Evolutionary conservation across 2,113 vertebrate species (phyloP), one percentile per base, ranked within the genome.

Genomic region (Carassius carassius): DNA sequence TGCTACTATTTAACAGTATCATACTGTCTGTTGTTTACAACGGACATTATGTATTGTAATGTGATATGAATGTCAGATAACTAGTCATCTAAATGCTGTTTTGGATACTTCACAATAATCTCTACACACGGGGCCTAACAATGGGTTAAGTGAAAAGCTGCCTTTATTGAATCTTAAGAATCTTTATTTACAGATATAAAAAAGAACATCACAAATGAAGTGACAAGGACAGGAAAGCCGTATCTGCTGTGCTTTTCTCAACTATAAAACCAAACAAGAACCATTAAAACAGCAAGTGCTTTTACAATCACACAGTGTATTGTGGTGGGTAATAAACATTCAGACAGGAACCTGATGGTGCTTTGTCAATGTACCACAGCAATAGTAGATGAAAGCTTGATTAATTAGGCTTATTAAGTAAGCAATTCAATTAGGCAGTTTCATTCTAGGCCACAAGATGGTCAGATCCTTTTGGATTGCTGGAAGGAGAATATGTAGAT

Each of bases 181-280:
- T 70, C 78, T 73, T 63, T 32, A 60, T 41, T 84, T 65, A 58
- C 17, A 37, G 35, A 32, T 10, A 37, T 60, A 51, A 79, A 23
- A 72, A 85, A 47, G 69, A 56, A 37, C 60, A 70, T 82, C 72
- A 51, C 82, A 14, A 35, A 78, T 6, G 47, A 21, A 23, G 25
- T 41, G 29, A 78, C 81, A 83, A 41, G 77, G 41, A 65, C 19
- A 25, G 16, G 37, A 17, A 63, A 56, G n/a, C 47, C 8, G 14
- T 41, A 63, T 62, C 14, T 10, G 23, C 58, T 25, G 62, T 60
- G 13, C 19, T 80, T 80, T 65, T n/a, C 63, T 80, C 35, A 25
- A 65, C 32, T 62, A 63, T 80, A 65, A 80, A 65, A 80, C 60
- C 47, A 80, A 80, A 80, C 78, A 80, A 47, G 60, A 25, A 37